phyloP scores from a whole-genome alignment of 2,113 vertebrate species.

The Xenopus tropicalis region UCB_Xtro_10.0 CM004448.2:18229501-18230000 shows the following conservation, averaged over 20 bases:
- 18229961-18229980: too few species aligned
- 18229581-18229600: slow-evolving; percentile 37
- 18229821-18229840: slow-evolving; percentile 48
- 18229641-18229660: slow-evolving; percentile 48
- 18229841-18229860: slow-evolving; percentile 54
- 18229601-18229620: slow-evolving; percentile 21
- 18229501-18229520: too few species aligned
- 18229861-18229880: background rate
- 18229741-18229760: slow-evolving; percentile 37
- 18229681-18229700: slow-evolving; percentile 51
- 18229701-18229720: slow-evolving; percentile 51
- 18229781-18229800: slow-evolving; percentile 21
- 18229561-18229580: slow-evolving; percentile 47
- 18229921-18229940: too few species aligned
- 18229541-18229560: slow-evolving; percentile 26
- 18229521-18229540: background rate
- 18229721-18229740: slow-evolving; percentile 50
- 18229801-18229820: slow-evolving; percentile 6
- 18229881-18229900: too few species aligned
- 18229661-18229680: slow-evolving; percentile 49
- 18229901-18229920: too few species aligned
- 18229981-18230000: too few species aligned
- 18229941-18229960: too few species aligned
- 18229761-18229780: slow-evolving; percentile 31
- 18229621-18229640: slow-evolving; percentile 36